Evolutionary conservation across 2,888 invertebrate species (phyloP).

Genomic region (Eustalomyia histrio): DNA sequence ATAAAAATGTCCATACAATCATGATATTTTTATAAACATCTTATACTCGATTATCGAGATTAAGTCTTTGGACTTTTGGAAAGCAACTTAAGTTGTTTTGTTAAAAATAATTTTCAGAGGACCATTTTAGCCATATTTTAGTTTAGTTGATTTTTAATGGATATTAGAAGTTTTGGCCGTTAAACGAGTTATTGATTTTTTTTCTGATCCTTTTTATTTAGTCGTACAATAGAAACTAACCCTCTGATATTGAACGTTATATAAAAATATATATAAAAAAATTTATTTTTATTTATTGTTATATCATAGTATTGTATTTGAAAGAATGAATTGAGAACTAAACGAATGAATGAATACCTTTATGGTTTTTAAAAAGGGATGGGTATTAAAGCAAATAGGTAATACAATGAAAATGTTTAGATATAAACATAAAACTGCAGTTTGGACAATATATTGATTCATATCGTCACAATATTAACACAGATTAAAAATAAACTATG

Average conservation of each 20-base stretch:
- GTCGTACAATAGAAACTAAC: slow-evolving; percentile 31
- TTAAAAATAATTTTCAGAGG: too few relatives aligned
- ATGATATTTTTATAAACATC: not conserved
- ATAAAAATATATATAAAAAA: slow-evolving; percentile 19
- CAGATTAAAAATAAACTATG: slow-evolving; percentile 6
- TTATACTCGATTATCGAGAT: not conserved
- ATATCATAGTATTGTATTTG: slow-evolving; percentile 42
- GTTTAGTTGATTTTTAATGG: too few relatives aligned
- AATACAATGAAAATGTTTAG: slow-evolving; percentile 47
- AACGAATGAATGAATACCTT: slow-evolving; percentile 40
- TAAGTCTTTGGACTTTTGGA: too few relatives aligned
- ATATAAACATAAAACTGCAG: slow-evolving; percentile 8
- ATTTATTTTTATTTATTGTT: slow-evolving; percentile 53
- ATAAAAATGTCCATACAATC: slow-evolving; percentile 59
- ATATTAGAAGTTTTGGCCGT: too few relatives aligned
- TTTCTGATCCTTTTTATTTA: too few relatives aligned
- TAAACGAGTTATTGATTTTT: too few relatives aligned
- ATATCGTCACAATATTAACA: slow-evolving; percentile 38
- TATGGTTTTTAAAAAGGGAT: slow-evolving; percentile 17
- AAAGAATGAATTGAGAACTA: slow-evolving; percentile 1
- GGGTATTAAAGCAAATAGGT: slow-evolving; percentile 29
- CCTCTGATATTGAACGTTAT: slow-evolving; percentile 39
- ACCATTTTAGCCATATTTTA: too few relatives aligned
- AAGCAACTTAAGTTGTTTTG: too few relatives aligned
- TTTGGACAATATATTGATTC: slow-evolving; percentile 48